Evolutionary conservation across 2,797 vertebrate genomes (phyloP), one percentile per base, ranked within the genome.

Genomic region (Staurois parvus): DNA sequence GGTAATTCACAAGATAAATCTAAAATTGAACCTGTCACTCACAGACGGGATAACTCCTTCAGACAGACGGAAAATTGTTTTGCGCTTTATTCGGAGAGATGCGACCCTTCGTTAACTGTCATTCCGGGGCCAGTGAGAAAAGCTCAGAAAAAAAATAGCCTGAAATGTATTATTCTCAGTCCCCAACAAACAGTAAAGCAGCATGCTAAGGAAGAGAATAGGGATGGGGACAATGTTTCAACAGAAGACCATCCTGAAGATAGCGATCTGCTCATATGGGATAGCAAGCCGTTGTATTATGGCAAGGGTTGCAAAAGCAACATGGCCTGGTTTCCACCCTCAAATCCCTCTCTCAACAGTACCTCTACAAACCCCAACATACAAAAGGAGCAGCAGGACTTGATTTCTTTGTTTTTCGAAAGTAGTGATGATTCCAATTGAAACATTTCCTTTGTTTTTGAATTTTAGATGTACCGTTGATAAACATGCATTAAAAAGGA

Each of bases 1-100:
- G 0, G 74, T 0, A 85, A 85, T 66, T n/a, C 84, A 70, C 89
- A 88, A 34, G 86, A 84, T 40, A 88, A 68, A 45, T 87, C 84
- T 83, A 69, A 19, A 67, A 89, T 75, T 0, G 4, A 85, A 26
- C n/a, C 67, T 52, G 84, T 32, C 52, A 87, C 87, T 0, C 56
- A 59, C 29, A 17, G 56, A 68, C 28, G 42, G 64, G 75, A 80
- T 88, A 86, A 64, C 81, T 87, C 88, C 75, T 84, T 83, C 82
- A 88, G 76, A 0, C 82, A 48, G 21, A 28, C 82, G 80, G 74
- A 45, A 30, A 73, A 87, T 17, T 77, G 9, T 0, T 48, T 83
- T 82, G 79, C 80, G 82, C 72, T 87, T 28, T 80, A 7, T 40
- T 85, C 89, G 26, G 89, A 87, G 66, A 83, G 64, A 34, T 85